Evolutionary conservation across 2,113 vertebrate genomes (phyloP).

Genomic region (Cinclus cinclus): DNA sequence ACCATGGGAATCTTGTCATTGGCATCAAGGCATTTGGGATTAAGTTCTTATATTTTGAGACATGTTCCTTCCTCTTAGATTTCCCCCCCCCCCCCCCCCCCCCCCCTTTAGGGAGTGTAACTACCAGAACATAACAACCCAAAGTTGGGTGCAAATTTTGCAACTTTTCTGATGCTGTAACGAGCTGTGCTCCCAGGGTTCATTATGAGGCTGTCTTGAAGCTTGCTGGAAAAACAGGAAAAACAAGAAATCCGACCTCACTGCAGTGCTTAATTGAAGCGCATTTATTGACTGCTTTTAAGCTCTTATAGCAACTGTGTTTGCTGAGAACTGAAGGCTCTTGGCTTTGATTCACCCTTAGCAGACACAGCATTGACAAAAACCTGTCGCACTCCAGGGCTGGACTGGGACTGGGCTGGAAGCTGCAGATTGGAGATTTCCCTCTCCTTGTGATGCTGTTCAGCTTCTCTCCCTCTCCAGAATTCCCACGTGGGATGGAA

Average conservation of each 20-base stretch:
- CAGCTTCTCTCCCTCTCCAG: not conserved
- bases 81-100: not conserved
- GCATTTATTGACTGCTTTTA: slow-evolving; percentile 18
- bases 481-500: rapidly evolving
- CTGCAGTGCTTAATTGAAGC: slow-evolving; percentile 13
- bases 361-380: not conserved
- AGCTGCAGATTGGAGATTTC: not conserved
- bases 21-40: not conserved
- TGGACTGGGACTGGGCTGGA: not conserved
- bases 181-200: slow-evolving; percentile 8
- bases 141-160: slow-evolving; percentile 2
- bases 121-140: not conserved
- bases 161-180: not conserved
- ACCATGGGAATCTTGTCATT: not conserved
- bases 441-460: not conserved
- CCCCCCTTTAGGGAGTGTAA: not conserved
- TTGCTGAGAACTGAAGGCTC: slow-evolving; percentile 18
- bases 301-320: not conserved
- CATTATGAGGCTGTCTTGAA: not conserved
- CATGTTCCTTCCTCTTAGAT: not conserved
- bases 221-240: slow-evolving; percentile 20
- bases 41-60: not conserved
- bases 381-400: rapidly evolving
- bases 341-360: not conserved
- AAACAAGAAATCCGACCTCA: slow-evolving; percentile 47